phyloP scores from a whole-genome alignment of 2,888 invertebrate genomes.

The Bhutanitis thaidina region DNA sequence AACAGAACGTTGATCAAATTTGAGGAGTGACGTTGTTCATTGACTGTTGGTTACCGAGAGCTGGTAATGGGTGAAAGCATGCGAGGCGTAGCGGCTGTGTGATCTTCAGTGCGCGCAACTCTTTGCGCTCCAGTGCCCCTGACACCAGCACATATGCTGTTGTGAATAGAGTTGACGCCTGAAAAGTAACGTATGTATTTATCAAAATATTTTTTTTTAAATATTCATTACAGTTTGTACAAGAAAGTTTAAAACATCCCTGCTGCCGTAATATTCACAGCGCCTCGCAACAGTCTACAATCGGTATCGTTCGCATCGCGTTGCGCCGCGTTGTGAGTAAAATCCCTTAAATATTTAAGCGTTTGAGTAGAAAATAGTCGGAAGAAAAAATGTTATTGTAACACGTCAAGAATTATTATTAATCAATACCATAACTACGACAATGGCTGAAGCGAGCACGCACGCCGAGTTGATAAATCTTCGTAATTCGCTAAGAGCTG shows the following conservation, averaged over 20 bases:
- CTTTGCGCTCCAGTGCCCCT: conserved; percentile 41
- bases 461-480: conserved; percentile 48
- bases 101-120: conserved; percentile 31
- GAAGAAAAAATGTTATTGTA: too few relatives aligned
- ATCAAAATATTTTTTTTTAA: too few relatives aligned
- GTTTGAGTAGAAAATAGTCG: too few relatives aligned
- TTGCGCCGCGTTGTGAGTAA: too few relatives aligned
- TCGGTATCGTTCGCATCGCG: too few relatives aligned
- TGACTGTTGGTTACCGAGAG: conserved; percentile 28
- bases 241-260: too few relatives aligned
- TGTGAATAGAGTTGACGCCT: conserved; percentile 62
- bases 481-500: conserved; percentile 52
- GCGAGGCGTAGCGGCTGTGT: conserved; percentile 47
- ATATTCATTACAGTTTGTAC: too few relatives aligned
- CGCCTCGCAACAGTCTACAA: too few relatives aligned
- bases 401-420: too few relatives aligned
- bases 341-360: too few relatives aligned
- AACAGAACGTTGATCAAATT: not conserved
- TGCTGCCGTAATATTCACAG: too few relatives aligned
- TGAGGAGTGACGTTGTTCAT: conserved; percentile 9
- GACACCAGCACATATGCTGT: conserved; percentile 51
- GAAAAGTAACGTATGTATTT: not conserved
- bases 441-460: conserved; percentile 49
- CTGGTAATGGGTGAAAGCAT: conserved; percentile 36
- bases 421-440: conserved; percentile 66